A percentile compares a stretch with the other conserved stretches of the same genome.
phyloP scores from a whole-genome alignment of 37 sponge, comb jelly and placozoan genomes.

The Ianthella basta region DNA sequence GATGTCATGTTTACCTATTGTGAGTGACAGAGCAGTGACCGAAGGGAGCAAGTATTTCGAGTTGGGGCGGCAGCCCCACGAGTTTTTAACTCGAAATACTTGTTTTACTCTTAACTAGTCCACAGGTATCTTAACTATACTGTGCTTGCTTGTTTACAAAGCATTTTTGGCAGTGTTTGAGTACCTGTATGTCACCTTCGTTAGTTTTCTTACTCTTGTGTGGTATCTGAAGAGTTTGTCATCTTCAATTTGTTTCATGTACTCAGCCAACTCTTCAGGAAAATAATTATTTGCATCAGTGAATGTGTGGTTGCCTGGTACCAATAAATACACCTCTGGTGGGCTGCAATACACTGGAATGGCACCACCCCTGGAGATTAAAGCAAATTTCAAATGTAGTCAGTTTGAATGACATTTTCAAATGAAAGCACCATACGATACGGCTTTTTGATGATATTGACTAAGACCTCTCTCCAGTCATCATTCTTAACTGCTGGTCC shows the following conservation, averaged over 20 bases:
- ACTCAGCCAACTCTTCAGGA: slow-evolving; percentile 17
- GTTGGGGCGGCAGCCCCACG: too few species aligned
- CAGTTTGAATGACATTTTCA: slow-evolving; percentile 9
- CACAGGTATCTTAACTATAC: too few species aligned
- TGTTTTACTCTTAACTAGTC: too few species aligned
- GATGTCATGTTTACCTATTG: too few species aligned
- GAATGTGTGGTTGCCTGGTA: slow-evolving; percentile 33
- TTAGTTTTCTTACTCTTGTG: too few species aligned
- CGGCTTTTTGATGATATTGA: neutral
- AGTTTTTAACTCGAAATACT: too few species aligned
- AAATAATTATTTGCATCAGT: slow-evolving; percentile 16
- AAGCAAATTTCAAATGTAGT: slow-evolving; percentile 6
- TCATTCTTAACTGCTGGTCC: too few species aligned
- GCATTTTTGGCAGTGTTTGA: too few species aligned
- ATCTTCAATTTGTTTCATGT: slow-evolving; percentile 18
- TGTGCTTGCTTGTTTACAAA: too few species aligned
- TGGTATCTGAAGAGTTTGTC: slow-evolving; percentile 28
- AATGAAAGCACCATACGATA: slow-evolving; percentile 15
- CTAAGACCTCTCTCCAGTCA: neutral
- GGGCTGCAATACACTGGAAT: slow-evolving; percentile 20
- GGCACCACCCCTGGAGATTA: neutral
- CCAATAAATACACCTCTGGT: slow-evolving; percentile 19
- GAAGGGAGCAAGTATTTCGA: too few species aligned
- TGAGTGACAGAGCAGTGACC: too few species aligned
- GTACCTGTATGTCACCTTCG: too few species aligned